Conservation (phyloP, 2,113 vertebrate species). For the Triplophysa dalaica region DNA sequence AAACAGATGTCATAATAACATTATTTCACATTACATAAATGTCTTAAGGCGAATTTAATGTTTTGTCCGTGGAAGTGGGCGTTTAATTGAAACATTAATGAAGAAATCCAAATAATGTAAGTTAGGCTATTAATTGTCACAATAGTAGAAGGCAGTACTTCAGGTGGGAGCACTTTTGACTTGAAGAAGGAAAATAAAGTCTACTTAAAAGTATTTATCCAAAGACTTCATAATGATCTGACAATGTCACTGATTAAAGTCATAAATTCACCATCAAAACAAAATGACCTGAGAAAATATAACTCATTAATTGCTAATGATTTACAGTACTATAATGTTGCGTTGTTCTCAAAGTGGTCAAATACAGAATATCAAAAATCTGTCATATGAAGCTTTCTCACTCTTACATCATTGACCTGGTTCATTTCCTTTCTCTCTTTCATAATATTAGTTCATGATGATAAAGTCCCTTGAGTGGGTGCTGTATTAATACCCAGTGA, state of each 20-base stretch:
- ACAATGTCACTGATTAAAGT: too few species aligned
- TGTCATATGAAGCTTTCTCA: too few species aligned
- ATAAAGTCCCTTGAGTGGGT: background rate
- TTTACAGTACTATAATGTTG: too few species aligned
- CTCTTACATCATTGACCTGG: conserved; percentile 1
- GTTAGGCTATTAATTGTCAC: background rate
- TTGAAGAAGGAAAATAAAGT: too few species aligned
- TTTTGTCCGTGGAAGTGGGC: background rate
- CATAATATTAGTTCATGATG: background rate
- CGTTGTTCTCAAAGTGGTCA: too few species aligned
- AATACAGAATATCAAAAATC: too few species aligned
- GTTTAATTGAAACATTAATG: background rate
- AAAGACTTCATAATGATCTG: too few species aligned
- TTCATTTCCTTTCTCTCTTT: background rate
- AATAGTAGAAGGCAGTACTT: background rate
- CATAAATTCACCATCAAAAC: too few species aligned
- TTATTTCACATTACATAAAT: background rate
- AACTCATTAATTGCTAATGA: too few species aligned
- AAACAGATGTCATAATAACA: conserved; percentile 8
- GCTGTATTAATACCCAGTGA: background rate
- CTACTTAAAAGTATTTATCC: background rate
- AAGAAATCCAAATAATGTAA: too few species aligned
- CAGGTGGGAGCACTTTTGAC: background rate
- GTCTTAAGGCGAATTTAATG: background rate
- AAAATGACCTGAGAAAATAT: too few species aligned